These are phyloP conservation scores for Myrmophylax atrothorax DNA, from an alignment of 2,113 vertebrate species.

Conservation along the genomic window DNA sequence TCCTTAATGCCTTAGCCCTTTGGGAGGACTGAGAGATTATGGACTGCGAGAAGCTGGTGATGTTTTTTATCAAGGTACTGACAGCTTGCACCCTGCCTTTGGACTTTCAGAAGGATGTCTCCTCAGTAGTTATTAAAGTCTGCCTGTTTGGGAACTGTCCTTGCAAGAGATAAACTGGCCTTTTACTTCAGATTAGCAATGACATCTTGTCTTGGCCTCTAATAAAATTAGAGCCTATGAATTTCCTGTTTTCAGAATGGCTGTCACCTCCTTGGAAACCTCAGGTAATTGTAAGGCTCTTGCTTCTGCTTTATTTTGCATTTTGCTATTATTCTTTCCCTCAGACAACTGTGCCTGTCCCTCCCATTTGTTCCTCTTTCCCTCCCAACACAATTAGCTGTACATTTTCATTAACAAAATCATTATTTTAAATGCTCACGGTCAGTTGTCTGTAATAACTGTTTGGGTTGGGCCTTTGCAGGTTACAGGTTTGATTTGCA, in stretches of 20 bases:
- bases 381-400: slow-evolving; percentile 20
- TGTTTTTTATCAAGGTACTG: background rate
- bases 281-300: slow-evolving; percentile 17
- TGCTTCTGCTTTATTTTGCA: slow-evolving; percentile 18
- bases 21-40: background rate
- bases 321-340: slow-evolving; percentile 13
- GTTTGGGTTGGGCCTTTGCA: background rate
- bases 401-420: slow-evolving; percentile 23
- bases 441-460: slow-evolving; percentile 11
- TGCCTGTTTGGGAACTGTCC: background rate
- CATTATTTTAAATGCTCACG: background rate
- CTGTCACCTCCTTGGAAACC: slow-evolving; percentile 35
- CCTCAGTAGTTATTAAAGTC: background rate
- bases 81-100: background rate
- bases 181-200: slow-evolving; percentile 49
- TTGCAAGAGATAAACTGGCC: slow-evolving; percentile 16
- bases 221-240: slow-evolving; percentile 25
- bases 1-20: background rate
- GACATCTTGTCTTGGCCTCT: slow-evolving; percentile 24
- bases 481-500: background rate
- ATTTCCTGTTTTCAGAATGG: slow-evolving; percentile 20
- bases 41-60: background rate
- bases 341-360: background rate
- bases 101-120: background rate
- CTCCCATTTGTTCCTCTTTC: slow-evolving; percentile 7